A percentile compares a stretch with the other conserved stretches of the same genome.
These are phyloP conservation scores for Echinops telfairi DNA, from an alignment of 2,113 vertebrate genomes.

Conservation along the genomic window DNA sequence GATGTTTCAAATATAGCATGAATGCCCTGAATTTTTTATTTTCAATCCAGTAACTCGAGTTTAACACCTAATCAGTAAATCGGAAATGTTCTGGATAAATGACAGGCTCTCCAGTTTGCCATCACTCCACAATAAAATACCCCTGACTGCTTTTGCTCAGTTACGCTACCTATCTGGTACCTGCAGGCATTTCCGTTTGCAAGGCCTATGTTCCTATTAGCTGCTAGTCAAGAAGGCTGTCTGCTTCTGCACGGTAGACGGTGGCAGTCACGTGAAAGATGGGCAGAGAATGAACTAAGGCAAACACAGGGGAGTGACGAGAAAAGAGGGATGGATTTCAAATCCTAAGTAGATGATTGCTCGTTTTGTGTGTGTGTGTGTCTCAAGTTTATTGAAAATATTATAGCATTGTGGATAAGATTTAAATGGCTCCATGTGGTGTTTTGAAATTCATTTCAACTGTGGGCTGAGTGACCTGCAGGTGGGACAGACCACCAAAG, in stretches of 20 bases:
- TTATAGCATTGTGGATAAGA: too few relatives aligned
- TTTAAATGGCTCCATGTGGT: too few relatives aligned
- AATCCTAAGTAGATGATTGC: constrained; percentile 4
- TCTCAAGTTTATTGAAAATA: too few relatives aligned
- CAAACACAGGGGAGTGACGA: not conserved
- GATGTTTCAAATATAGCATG: not conserved
- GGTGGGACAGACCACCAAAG: too few relatives aligned
- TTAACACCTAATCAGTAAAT: not conserved
- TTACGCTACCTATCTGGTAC: not conserved
- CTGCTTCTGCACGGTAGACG: not conserved
- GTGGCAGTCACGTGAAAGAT: not conserved
- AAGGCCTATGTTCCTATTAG: not conserved
- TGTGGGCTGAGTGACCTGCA: too few relatives aligned
- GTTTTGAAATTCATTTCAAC: too few relatives aligned
- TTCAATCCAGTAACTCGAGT: not conserved
- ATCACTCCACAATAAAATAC: not conserved
- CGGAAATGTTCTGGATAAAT: constrained; percentile 1
- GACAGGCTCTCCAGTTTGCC: not conserved
- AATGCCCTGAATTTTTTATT: not conserved
- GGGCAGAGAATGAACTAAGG: constrained; percentile 13
- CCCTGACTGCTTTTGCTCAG: not conserved
- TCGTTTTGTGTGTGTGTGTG: not conserved
- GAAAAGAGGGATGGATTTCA: not conserved
- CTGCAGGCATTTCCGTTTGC: not conserved
- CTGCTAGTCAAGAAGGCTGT: not conserved